Conservation (phyloP, 2,113 vertebrate species). For the Pachypanchax playfairii region DNA sequence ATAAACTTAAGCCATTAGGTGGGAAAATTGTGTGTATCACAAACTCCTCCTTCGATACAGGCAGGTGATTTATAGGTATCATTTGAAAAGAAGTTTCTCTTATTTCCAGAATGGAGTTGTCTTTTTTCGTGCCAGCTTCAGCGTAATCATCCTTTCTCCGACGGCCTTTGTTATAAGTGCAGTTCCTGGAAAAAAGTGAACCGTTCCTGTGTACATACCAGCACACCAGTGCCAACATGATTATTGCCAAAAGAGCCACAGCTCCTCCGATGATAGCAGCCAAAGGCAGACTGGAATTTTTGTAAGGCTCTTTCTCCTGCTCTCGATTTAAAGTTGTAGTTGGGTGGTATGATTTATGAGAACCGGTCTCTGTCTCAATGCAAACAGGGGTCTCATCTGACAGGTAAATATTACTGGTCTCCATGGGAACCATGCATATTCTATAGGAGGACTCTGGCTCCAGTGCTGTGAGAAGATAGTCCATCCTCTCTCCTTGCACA, state of each 20-base stretch:
- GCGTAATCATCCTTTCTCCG: constrained; percentile 98
- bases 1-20: constrained; percentile 96
- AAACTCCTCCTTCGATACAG: constrained; percentile 98
- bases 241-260: constrained; percentile 92
- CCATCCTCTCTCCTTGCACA: constrained; percentile 90
- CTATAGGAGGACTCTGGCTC: constrained; percentile 95
- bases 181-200: constrained; percentile 97
- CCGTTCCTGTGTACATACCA: constrained; percentile 97
- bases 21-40: constrained; percentile 99
- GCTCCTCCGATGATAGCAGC: constrained; percentile 97
- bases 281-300: constrained; percentile 93
- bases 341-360: constrained; percentile 93
- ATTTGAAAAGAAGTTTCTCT: constrained; percentile 99
- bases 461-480: constrained; percentile 94
- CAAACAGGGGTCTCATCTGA: constrained; percentile 95
- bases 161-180: constrained; percentile 95
- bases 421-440: constrained; percentile 99
- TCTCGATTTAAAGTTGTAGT: constrained; percentile 97
- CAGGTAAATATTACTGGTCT: constrained; percentile 97
- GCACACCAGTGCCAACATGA: constrained; percentile 92
- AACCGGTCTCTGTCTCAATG: constrained; percentile 93
- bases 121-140: constrained; percentile 98
- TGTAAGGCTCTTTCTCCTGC: constrained; percentile 98
- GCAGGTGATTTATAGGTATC: constrained; percentile 95
- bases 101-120: constrained; percentile 98